Evolutionary conservation across 2,113 vertebrate genomes (phyloP).

Genomic region (Corynorhinus townsendii): DNA sequence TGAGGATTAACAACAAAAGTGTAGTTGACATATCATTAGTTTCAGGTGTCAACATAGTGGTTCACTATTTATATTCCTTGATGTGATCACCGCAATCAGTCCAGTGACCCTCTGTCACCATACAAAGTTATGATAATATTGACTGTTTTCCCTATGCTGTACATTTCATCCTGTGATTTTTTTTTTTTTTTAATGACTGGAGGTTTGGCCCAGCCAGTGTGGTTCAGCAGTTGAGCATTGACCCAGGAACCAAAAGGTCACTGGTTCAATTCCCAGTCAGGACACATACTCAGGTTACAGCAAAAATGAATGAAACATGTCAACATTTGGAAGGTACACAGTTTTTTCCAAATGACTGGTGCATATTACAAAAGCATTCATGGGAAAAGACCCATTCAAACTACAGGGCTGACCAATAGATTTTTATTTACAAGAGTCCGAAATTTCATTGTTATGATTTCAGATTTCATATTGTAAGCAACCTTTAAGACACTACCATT

Average conservation of each 20-base stretch:
- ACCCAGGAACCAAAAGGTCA: too few relatives aligned
- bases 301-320: neutral
- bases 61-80: neutral
- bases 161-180: neutral
- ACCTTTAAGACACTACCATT: neutral
- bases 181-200: neutral
- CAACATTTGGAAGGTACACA: neutral
- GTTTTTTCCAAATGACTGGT: neutral
- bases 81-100: neutral
- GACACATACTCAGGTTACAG: neutral
- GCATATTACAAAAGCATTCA: neutral
- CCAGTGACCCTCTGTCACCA: neutral
- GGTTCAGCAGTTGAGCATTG: too few relatives aligned
- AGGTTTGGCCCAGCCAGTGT: neutral
- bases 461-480: neutral
- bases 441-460: neutral
- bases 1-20: too few relatives aligned
- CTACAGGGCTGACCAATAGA: neutral
- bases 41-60: neutral
- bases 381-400: neutral
- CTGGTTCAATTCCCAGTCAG: too few relatives aligned
- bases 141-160: neutral
- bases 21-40: too few relatives aligned
- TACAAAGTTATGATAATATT: neutral
- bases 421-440: neutral